Conservation (phyloP, 37 sponge, comb jelly and placozoan species). For the Chondrosia reniformis region DNA sequence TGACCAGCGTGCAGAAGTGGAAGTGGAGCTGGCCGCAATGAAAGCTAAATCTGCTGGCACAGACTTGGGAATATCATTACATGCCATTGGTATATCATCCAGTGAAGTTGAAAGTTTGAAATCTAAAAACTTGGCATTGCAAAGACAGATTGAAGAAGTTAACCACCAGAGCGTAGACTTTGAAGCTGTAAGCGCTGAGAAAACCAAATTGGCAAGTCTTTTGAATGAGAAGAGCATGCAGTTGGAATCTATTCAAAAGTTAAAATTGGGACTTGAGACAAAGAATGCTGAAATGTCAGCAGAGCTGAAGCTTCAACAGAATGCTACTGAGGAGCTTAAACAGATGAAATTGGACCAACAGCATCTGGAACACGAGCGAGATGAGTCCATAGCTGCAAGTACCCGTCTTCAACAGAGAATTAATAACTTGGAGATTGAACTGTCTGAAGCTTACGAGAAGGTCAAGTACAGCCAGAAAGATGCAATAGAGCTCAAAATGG, state of each 20-base stretch:
- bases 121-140: constrained; percentile 1
- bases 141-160: background rate
- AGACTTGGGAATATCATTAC: background rate
- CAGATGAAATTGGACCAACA: background rate
- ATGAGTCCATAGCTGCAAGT: background rate
- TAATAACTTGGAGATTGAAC: background rate
- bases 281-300: background rate
- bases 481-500: constrained; percentile 20
- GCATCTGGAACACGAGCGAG: constrained; percentile 15
- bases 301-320: background rate
- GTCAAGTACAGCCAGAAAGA: constrained; percentile 13
- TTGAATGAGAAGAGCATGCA: background rate
- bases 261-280: background rate
- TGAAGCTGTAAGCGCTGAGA: background rate
- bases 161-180: background rate
- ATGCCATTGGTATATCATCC: constrained; percentile 12
- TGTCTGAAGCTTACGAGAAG: constrained; percentile 23
- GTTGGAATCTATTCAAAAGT: background rate
- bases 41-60: background rate
- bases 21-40: constrained; percentile 3
- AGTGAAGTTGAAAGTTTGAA: constrained; percentile 10
- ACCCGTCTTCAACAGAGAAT: constrained; percentile 4
- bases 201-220: background rate
- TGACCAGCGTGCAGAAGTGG: constrained; percentile 39
- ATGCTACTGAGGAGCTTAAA: background rate